Evolutionary conservation across 2,113 vertebrate genomes (phyloP).

Genomic region (Serinus canaria): DNA sequence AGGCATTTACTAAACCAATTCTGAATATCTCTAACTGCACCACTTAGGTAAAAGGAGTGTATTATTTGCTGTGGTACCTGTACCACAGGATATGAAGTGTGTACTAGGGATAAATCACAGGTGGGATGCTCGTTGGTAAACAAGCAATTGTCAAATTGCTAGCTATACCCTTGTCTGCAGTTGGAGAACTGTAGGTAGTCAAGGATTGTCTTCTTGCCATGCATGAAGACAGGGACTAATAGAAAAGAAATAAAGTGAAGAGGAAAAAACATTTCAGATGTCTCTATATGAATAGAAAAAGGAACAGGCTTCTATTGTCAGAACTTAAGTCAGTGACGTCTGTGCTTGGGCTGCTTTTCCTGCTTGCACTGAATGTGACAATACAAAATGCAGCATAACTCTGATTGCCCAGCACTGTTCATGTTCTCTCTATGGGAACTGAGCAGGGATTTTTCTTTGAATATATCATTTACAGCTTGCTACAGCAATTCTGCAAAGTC

Average conservation of each 20-base stretch:
- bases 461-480: constrained; percentile 53
- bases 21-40: neutral
- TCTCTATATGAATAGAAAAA: neutral
- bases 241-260: constrained; percentile 11
- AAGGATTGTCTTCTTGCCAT: neutral
- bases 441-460: constrained; percentile 54
- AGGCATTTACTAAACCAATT: neutral
- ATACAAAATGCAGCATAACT: constrained; percentile 36
- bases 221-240: neutral
- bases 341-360: constrained; percentile 21
- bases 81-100: neutral
- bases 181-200: neutral
- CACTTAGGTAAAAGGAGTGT: neutral
- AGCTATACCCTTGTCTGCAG: neutral
- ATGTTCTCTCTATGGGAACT: constrained; percentile 32
- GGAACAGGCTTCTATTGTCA: constrained; percentile 8
- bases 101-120: neutral
- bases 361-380: constrained; percentile 41
- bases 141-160: neutral
- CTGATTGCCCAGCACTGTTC: constrained; percentile 44
- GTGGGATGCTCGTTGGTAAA: neutral
- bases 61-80: neutral
- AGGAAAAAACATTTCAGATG: neutral
- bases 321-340: neutral
- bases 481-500: constrained; percentile 51